A percentile compares a stretch with the other conserved stretches of the same genome.
Evolutionary conservation across 2,888 invertebrate genomes (phyloP).

Genomic region (Drosophila koepferae): DNA sequence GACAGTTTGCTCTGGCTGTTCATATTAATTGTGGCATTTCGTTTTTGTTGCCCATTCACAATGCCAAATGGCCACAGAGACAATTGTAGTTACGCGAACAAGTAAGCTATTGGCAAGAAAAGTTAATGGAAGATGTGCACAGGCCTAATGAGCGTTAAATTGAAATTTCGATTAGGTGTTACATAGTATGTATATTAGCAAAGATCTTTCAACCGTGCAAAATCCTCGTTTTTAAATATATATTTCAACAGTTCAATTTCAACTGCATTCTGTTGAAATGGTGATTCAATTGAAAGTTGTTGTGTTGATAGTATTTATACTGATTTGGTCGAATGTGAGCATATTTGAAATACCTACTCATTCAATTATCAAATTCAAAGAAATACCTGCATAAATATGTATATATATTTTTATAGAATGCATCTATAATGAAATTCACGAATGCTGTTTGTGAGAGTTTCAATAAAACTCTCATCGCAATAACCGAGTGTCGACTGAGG

Average conservation of each 20-base stretch:
- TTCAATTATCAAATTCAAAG: neutral
- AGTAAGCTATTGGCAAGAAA: neutral
- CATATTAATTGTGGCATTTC: constrained; percentile 69
- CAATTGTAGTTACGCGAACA: neutral
- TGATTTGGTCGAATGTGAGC: neutral
- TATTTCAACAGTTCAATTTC: neutral
- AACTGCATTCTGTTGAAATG: neutral
- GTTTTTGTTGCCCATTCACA: constrained; percentile 29
- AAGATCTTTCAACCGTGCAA: neutral
- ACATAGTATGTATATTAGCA: no score
- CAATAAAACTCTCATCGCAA: constrained; percentile 9
- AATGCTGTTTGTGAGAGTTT: constrained; percentile 13
- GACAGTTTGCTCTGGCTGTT: constrained; percentile 71
- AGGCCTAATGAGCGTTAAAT: no score
- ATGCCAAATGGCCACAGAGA: neutral
- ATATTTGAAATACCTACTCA: neutral
- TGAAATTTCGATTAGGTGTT: no score
- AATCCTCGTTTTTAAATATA: neutral
- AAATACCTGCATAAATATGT: no score
- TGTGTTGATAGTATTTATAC: neutral
- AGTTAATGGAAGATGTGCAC: neutral
- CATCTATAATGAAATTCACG: constrained; percentile 21
- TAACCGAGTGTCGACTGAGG: constrained; percentile 26
- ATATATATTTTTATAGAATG: constrained; percentile 13
- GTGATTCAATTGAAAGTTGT: neutral